Evolutionary conservation across 2,888 invertebrate species (phyloP), one percentile per base, ranked within the genome.

Genomic region (Drosophila prostipennis): DNA sequence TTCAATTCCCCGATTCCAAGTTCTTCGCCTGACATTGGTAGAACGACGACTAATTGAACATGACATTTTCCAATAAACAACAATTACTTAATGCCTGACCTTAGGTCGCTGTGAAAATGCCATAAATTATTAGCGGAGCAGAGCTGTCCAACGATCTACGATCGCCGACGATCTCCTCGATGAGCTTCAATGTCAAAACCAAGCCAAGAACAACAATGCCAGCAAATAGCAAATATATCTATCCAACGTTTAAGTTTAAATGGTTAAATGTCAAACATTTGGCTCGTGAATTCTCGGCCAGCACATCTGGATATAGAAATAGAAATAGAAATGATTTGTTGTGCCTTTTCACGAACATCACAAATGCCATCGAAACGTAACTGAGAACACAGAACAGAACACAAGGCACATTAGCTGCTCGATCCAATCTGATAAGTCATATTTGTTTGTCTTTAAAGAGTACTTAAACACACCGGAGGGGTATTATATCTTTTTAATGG

Each of bases 41-140:
- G n/a, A n/a, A n/a, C n/a, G n/a, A 19, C 71, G 70, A 74, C 77
- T 84, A 87, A 83, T 84, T 83, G 78, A 79, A 83, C 87, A 83
- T 83, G 82, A 81, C 85, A 83, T 83, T 83, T 83, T 72, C 76
- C 81, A 87, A 85, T 83, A 86, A 86, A 78, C 80, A 69, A 86
- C 81, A 78, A 86, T 86, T 84, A 84, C 80, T 78, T 86, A 86
- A 74, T 76, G 70, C 60, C 60, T 85, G 80, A 80, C 80, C 86
- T 79, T 79, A 82, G 49, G 48, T 45, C 10, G 34, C 36, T 45
- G 46, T 43, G 49, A 42, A 72, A 63, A 72, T 72, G 70, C 54
- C 63, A 64, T 60, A 55, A 71, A 71, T 72, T 55, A 55, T 70
- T 72, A 72, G 54, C 49, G 26, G 49, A 60, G 71, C 71, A 52